These are phyloP conservation scores for Ennomos quercinarius DNA, from an alignment of 2,888 invertebrate genomes.

Conservation along the genomic window DNA sequence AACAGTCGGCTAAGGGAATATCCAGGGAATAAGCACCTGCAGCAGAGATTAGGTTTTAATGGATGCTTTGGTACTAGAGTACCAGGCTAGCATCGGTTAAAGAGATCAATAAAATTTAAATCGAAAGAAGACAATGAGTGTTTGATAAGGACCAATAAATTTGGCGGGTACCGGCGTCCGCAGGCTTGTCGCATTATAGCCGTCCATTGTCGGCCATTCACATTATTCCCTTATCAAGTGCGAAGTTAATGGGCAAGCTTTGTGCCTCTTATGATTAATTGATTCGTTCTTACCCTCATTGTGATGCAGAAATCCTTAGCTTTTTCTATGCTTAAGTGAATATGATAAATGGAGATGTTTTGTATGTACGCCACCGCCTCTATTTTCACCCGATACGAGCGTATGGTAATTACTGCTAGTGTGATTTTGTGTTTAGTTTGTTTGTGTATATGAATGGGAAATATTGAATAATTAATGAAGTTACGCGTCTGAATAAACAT, in stretches of 20 bases:
- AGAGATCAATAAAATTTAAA: constrained; percentile 42
- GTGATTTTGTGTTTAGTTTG: constrained; percentile 51
- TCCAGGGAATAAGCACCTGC: no score
- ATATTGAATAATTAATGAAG: constrained; percentile 52
- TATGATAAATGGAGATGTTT: constrained; percentile 66
- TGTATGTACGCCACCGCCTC: constrained; percentile 44
- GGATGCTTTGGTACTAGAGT: no score
- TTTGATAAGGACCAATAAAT: constrained; percentile 77
- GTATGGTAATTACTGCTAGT: constrained; percentile 58
- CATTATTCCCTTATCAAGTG: constrained; percentile 83
- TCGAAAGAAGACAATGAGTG: constrained; percentile 64
- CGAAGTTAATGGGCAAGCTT: constrained; percentile 83
- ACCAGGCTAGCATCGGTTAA: no score
- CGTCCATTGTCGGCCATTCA: constrained; percentile 73
- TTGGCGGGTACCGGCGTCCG: constrained; percentile 54
- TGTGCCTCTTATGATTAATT: constrained; percentile 83
- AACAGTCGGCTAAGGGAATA: no score
- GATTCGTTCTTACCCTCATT: constrained; percentile 76
- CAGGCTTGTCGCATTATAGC: constrained; percentile 61
- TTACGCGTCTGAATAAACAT: constrained; percentile 45
- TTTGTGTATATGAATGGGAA: constrained; percentile 43
- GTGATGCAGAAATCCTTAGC: constrained; percentile 81
- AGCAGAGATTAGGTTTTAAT: no score
- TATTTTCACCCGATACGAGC: constrained; percentile 44
- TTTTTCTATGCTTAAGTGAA: constrained; percentile 71